Base-by-base conservation (phyloP, 2,888 invertebrate genomes). In the Eupithecia dodoneata region DNA sequence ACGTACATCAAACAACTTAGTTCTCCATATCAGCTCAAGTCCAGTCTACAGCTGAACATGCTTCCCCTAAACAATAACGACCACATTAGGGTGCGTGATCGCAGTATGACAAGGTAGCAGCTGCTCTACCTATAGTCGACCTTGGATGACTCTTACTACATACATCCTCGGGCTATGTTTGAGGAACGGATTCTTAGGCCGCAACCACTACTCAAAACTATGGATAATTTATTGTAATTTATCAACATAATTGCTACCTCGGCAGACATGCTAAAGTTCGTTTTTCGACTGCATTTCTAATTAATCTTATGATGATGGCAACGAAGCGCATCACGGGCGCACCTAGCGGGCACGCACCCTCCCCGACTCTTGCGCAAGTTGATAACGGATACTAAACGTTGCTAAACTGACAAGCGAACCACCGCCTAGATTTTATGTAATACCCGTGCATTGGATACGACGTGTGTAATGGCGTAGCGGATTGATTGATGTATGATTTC, bases 311-410 rank as follows among this genome's bases (percentile, higher is more conserved):
- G 71, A 69, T 73, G 44, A 73, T 72, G 74, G 63, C 73, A 79
- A 67, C 67, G 73, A 78, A 80, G 75, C 78, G 79, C 78, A 78
- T 81, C 79, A 77, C 71, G 45, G 75, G 73, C 63, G 67, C 71
- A 59, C 74, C 73, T 67, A 71, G 69, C 71, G 72, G n/a, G 9
- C 63, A 83, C 85, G 85, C 83, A 82, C 84, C 84, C 88, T 90
- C 87, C 88, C 87, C 87, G 49, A 73, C 87, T 86, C 87, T 93
- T 93, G 87, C 90, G 86, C 84, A 92, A 92, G 83, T 87, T 88
- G 90, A 90, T 92, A 92, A 91, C 89, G 86, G 89, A 91, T 90
- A 91, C 90, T 90, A 89, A 90, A 85, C 83, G 85, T 92, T 92
- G 89, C 92, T 88, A 87, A 90, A 93, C 86, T 87, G 91, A 88